A percentile compares a stretch with the other conserved stretches of the same genome.
phyloP scores from a whole-genome alignment of 2,797 vertebrate genomes.

The Lacerta viridis region DNA sequence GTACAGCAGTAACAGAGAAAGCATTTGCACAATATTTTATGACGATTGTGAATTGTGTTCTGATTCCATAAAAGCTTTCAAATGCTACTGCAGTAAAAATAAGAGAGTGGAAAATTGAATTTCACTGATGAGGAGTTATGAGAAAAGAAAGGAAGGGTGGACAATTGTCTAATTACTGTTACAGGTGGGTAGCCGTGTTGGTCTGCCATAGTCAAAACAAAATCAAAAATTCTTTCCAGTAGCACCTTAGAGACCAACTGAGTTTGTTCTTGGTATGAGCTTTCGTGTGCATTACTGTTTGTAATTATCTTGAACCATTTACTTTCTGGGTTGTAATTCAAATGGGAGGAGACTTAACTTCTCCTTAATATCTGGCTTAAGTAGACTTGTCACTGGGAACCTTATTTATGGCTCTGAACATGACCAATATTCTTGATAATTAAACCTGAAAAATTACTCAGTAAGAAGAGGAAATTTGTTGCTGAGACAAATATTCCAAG shows the following conservation, averaged over 20 bases:
- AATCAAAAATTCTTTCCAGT: too few species aligned
- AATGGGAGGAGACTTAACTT: constrained; percentile 19
- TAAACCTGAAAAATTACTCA: constrained; percentile 5
- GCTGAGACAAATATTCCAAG: background rate
- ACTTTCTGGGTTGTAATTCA: background rate
- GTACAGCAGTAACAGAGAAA: background rate
- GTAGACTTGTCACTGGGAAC: background rate
- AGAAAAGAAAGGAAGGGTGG: background rate
- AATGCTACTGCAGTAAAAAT: background rate
- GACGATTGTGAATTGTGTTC: background rate
- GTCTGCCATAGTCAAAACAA: too few species aligned
- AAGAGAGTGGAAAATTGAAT: background rate
- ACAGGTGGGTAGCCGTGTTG: too few species aligned
- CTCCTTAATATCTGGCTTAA: constrained; percentile 24
- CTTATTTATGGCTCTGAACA: background rate
- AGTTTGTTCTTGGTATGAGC: too few species aligned
- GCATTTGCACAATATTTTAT: background rate
- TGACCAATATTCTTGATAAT: constrained; percentile 1
- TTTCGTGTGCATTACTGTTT: constrained; percentile 26
- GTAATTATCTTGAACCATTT: constrained; percentile 41
- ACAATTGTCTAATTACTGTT: constrained; percentile 23
- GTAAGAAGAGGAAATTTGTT: background rate
- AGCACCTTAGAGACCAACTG: too few species aligned
- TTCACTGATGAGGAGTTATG: constrained; percentile 13
- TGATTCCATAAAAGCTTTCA: constrained; percentile 17